Evolutionary conservation across 1,140 invertebrate genomes (phyloP).

Genomic region (Antheraea mylitta): DNA sequence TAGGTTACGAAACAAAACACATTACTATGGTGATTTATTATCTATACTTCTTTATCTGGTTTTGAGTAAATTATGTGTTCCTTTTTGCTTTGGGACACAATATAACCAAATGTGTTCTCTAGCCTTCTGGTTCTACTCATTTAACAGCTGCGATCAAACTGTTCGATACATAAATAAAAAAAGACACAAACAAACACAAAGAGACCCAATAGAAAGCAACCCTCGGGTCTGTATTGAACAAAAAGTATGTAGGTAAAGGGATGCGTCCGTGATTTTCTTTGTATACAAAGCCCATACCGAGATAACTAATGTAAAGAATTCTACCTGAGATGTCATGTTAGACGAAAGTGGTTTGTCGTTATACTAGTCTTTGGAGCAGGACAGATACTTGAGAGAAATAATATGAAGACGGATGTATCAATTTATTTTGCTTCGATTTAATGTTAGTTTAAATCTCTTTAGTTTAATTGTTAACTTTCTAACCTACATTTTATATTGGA

Average conservation of each 20-base stretch:
- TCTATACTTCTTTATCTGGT: too few relatives aligned
- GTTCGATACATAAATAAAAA: conserved; percentile 27
- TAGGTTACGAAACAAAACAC: too few relatives aligned
- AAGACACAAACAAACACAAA: conserved; percentile 27
- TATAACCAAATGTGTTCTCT: not conserved
- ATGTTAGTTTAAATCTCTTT: too few relatives aligned
- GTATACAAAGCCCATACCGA: conserved; percentile 18
- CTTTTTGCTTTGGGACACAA: too few relatives aligned
- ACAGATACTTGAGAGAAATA: not conserved
- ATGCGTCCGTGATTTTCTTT: conserved; percentile 42
- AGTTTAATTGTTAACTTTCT: too few relatives aligned
- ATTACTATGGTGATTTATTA: too few relatives aligned
- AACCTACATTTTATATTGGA: too few relatives aligned
- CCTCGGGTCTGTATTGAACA: conserved; percentile 40
- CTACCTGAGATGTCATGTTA: conserved; percentile 35
- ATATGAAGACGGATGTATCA: not conserved
- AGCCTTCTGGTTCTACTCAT: conserved; percentile 43
- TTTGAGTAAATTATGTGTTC: too few relatives aligned
- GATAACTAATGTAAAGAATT: conserved; percentile 36
- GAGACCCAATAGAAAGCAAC: conserved; percentile 42
- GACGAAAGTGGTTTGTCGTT: not conserved
- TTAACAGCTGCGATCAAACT: conserved; percentile 39
- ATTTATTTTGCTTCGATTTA: not conserved
- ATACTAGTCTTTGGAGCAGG: not conserved
- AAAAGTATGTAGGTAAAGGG: conserved; percentile 28